These are phyloP conservation scores for Choristoneura fumiferana DNA, from an alignment of 1,140 invertebrate genomes.

Conservation along the genomic window DNA sequence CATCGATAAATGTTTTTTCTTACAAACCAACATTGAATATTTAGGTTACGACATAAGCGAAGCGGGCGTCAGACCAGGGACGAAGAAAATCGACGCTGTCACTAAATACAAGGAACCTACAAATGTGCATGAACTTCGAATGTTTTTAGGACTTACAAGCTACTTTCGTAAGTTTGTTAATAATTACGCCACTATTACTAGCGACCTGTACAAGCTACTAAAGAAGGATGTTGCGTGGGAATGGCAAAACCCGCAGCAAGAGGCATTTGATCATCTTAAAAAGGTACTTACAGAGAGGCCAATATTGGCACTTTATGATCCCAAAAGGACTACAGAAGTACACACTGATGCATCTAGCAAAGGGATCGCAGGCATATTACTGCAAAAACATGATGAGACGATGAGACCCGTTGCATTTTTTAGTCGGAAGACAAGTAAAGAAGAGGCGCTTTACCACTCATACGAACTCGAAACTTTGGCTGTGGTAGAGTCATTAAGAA, in stretches of 20 bases:
- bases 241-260: slow-evolving; percentile 26
- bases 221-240: slow-evolving; percentile 28
- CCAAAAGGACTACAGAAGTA: slow-evolving; percentile 30
- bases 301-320: slow-evolving; percentile 22
- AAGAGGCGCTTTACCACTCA: slow-evolving; percentile 48
- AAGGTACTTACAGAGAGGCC: not conserved
- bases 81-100: slow-evolving; percentile 5
- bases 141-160: slow-evolving; percentile 20
- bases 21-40: slow-evolving; percentile 26
- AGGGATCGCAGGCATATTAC: slow-evolving; percentile 29
- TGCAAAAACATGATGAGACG: slow-evolving; percentile 27
- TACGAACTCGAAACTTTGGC: slow-evolving; percentile 58
- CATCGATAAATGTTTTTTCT: slow-evolving; percentile 43
- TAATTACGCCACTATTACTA: slow-evolving; percentile 32
- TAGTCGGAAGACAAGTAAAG: slow-evolving; percentile 34
- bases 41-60: slow-evolving; percentile 7
- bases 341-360: slow-evolving; percentile 33
- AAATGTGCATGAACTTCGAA: slow-evolving; percentile 23
- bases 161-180: slow-evolving; percentile 38
- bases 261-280: slow-evolving; percentile 26
- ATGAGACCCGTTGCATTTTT: slow-evolving; percentile 43
- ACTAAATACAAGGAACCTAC: slow-evolving; percentile 28
- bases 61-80: not conserved
- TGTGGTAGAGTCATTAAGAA: slow-evolving; percentile 43
- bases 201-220: slow-evolving; percentile 27